A percentile compares a stretch with the other conserved stretches of the same genome.
phyloP scores from a whole-genome alignment of 1,140 invertebrate genomes.

The Eriocheir sinensis region DNA sequence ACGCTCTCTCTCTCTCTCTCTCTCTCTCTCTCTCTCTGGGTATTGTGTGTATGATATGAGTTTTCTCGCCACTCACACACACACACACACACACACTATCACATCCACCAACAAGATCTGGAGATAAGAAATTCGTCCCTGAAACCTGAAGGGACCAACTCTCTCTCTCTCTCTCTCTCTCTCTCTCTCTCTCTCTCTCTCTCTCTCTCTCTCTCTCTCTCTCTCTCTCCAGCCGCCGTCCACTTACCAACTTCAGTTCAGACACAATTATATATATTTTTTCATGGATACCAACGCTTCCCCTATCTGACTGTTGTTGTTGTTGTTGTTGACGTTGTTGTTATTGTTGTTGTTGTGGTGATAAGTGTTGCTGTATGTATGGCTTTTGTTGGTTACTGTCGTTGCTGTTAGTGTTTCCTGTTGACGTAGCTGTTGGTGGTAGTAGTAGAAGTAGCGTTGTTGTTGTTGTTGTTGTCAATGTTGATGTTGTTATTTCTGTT shows the following conservation, averaged over 20 bases:
- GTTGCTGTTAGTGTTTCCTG: not conserved
- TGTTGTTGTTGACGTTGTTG: too few relatives aligned
- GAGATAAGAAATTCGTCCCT: not conserved
- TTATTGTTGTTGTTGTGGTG: not conserved
- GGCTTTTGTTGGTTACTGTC: too few relatives aligned
- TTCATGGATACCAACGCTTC: too few relatives aligned
- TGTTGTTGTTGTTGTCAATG: too few relatives aligned
- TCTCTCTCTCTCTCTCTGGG: not conserved
- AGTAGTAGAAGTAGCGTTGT: too few relatives aligned
- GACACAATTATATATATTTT: not conserved
- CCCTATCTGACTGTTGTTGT: too few relatives aligned
- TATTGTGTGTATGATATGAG: not conserved
- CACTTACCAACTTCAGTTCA: not conserved
- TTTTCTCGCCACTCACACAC: not conserved
- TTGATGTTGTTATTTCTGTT: too few relatives aligned
- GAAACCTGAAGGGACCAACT: not conserved
- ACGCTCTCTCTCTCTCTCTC: constrained; percentile 1
- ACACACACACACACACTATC: constrained; percentile 14
- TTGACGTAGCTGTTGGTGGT: not conserved
- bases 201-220: not conserved
- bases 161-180: constrained; percentile 11
- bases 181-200: constrained; percentile 22
- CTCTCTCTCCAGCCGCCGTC: not conserved
- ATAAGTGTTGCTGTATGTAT: too few relatives aligned
- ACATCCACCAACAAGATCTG: not conserved